A percentile compares a stretch with the other conserved stretches of the same genome.
Conservation (phyloP, 2,888 invertebrate genomes). For the Eudasyphora cyanicolor region DNA sequence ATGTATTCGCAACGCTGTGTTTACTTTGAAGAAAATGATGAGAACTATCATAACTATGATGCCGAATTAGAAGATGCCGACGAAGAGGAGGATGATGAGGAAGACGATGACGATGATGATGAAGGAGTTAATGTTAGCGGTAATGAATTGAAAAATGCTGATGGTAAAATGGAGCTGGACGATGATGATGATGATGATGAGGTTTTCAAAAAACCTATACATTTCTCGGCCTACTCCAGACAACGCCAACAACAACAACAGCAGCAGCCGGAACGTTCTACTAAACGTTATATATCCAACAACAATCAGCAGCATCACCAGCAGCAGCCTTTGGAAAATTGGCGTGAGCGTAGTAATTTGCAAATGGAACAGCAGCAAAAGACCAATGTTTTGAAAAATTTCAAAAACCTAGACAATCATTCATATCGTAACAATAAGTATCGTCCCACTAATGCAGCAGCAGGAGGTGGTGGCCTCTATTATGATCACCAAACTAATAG, state of each 20-base stretch:
- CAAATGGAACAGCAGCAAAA: conserved; percentile 59
- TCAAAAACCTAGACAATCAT: conserved; percentile 58
- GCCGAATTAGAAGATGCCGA: conserved; percentile 67
- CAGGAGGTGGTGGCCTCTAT: conserved; percentile 62
- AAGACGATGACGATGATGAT: conserved; percentile 41
- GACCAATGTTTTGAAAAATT: conserved; percentile 50
- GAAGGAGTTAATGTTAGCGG: conserved; percentile 27
- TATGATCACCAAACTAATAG: conserved; percentile 72
- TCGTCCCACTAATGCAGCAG: conserved; percentile 65
- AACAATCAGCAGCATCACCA: conserved; percentile 47
- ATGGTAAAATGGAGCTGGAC: conserved; percentile 20
- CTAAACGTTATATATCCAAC: conserved; percentile 25
- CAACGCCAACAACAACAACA: conserved; percentile 68
- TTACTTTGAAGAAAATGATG: conserved; percentile 60
- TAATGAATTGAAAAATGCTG: conserved; percentile 1
- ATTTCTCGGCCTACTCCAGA: conserved; percentile 44
- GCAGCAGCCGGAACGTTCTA: conserved; percentile 56
- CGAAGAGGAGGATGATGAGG: conserved; percentile 64
- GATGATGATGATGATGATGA: conserved; percentile 48
- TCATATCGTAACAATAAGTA: conserved; percentile 67
- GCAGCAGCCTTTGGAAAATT: conserved; percentile 73
- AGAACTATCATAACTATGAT: conserved; percentile 60
- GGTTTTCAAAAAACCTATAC: conserved; percentile 55
- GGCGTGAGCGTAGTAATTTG: conserved; percentile 73
- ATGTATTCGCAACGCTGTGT: conserved; percentile 56